phyloP scores from a whole-genome alignment of 2,797 vertebrate species.

The Chiloscyllium punctatum region DNA sequence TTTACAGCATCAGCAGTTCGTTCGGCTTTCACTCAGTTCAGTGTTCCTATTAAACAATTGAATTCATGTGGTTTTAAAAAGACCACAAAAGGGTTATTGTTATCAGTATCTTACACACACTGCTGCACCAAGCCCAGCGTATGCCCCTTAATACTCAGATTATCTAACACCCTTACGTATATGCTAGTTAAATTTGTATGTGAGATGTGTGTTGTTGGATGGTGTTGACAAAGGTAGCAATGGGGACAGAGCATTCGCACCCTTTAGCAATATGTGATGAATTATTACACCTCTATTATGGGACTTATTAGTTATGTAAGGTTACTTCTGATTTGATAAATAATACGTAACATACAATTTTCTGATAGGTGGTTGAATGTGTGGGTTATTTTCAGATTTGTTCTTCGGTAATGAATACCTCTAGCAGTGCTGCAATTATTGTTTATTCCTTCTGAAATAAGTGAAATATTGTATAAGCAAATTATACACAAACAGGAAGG shows the following conservation, averaged over 20 bases:
- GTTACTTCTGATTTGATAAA: not conserved
- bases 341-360: not conserved
- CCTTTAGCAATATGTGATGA: not conserved
- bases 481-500: not conserved
- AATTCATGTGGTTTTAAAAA: not conserved
- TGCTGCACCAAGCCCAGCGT: not conserved
- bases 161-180: not conserved
- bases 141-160: not conserved
- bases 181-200: no score
- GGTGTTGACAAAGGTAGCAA: not conserved
- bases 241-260: not conserved
- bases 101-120: not conserved
- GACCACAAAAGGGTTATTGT: not conserved
- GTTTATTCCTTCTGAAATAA: not conserved
- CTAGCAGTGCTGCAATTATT: not conserved
- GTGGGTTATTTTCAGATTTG: not conserved
- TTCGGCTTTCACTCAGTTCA: no score
- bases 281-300: not conserved
- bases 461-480: not conserved
- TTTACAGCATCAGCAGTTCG: no score
- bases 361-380: not conserved
- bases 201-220: not conserved
- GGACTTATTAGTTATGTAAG: not conserved
- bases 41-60: not conserved
- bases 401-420: not conserved